Evolutionary conservation across 2,797 vertebrate species (phyloP), one percentile per base, ranked within the genome.

Genomic region (Distichodus sexfasciatus): DNA sequence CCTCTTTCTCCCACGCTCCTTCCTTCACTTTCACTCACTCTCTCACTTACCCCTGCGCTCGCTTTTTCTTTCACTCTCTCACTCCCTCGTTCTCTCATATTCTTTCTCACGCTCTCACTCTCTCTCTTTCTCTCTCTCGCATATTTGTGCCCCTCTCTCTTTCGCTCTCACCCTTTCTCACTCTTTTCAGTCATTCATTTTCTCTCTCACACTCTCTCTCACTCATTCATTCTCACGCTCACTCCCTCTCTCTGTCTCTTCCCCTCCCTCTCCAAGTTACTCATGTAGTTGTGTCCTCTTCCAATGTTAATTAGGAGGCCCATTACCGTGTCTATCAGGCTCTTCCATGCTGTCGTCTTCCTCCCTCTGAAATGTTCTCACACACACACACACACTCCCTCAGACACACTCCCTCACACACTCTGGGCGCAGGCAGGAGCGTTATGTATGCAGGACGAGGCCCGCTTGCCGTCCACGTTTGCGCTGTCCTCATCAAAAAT

Each of bases 401-500:
- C n/a, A n/a, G n/a, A n/a, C n/a, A n/a, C 14, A 15, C 2, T 11
- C n/a, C 41, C 29, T 41, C 58, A 31, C 55, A 14, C 69, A 60
- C 44, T 60, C 68, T 59, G 23, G 19, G 53, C 68, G 53, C 19
- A 6, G 35, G 41, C 71, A 29, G 4, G 50, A n/a, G 54, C 51
- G 47, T 66, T 83, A 77, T 57, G 76, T 83, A 81, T 83, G 75
- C 80, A 75, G 71, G 66, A 41, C 71, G 76, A 75, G 60, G 51
- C 58, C 36, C 26, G 38, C 66, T 75, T 66, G n/a, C 69, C 76
- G 76, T 64, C 59, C 75, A 75, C 73, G 76, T 81, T 84, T 78
- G 63, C 73, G 79, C 78, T 81, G 78, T 81, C 81, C 81, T 79
- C 81, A 81, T 83, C 82, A 80, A 75, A 84, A 84, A 81, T 74